Evolutionary conservation across 2,113 vertebrate genomes (phyloP).

Genomic region (Zootoca vivipara): DNA sequence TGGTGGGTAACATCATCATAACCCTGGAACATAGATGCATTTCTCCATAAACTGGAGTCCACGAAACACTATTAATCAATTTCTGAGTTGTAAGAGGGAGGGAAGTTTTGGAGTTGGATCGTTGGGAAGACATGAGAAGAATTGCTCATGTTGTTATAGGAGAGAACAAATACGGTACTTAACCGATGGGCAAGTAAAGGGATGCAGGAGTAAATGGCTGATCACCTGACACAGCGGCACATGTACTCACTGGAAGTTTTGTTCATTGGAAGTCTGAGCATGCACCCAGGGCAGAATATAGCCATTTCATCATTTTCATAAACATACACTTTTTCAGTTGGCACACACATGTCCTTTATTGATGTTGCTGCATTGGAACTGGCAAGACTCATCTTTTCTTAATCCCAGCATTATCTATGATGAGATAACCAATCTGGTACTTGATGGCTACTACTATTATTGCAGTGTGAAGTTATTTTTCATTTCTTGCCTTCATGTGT

Average conservation of each 20-base stretch:
- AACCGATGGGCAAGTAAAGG: not conserved
- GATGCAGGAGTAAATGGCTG: not conserved
- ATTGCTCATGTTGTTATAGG: not conserved
- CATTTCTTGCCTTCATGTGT: not conserved
- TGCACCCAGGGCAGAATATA: too few relatives aligned
- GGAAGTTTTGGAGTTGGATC: not conserved
- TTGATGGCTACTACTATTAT: fast-evolving
- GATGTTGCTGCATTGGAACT: not conserved
- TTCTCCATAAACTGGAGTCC: not conserved
- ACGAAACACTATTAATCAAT: not conserved
- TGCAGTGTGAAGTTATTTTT: slow-evolving; percentile 18
- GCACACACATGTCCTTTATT: not conserved
- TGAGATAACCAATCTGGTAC: fast-evolving
- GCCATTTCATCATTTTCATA: too few relatives aligned
- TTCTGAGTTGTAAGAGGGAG: not conserved
- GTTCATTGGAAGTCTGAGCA: not conserved
- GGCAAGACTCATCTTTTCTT: not conserved
- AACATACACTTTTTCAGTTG: not conserved
- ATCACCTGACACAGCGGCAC: not conserved
- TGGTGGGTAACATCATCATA: not conserved
- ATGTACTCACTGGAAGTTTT: not conserved
- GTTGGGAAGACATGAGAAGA: not conserved
- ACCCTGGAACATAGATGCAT: not conserved
- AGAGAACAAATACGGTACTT: not conserved
- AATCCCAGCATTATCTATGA: fast-evolving